Evolutionary conservation across 64 coral and sea anemone species (phyloP).

Genomic region (Orbicella faveolata): DNA sequence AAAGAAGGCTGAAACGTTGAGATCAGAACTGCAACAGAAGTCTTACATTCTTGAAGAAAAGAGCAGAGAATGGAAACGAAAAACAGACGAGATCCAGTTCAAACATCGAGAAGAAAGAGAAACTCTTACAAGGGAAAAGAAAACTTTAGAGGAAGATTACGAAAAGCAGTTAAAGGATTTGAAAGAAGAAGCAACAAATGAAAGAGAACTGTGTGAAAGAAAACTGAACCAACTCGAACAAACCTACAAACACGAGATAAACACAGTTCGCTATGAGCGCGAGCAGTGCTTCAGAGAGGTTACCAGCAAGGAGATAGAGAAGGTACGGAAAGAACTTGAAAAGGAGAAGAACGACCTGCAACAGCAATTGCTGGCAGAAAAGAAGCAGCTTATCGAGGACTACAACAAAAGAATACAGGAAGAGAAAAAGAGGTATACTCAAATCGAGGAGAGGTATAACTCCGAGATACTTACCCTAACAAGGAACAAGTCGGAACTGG

Average conservation of each 20-base stretch:
- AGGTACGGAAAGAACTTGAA: slow-evolving; percentile 29
- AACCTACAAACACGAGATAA: slow-evolving; percentile 40
- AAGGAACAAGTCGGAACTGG: slow-evolving; percentile 9
- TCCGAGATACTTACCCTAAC: not conserved
- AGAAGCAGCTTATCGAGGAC: slow-evolving; percentile 36
- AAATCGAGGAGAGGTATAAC: not conserved
- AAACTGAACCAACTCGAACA: slow-evolving; percentile 28
- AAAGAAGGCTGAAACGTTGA: not conserved
- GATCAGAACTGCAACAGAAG: slow-evolving; percentile 22
- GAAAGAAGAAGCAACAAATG: slow-evolving; percentile 20
- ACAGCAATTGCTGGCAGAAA: not conserved
- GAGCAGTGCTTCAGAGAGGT: slow-evolving; percentile 27
- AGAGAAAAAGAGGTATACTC: not conserved
- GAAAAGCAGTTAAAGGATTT: slow-evolving; percentile 41
- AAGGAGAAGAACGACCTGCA: slow-evolving; percentile 22
- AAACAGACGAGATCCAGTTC: not conserved
- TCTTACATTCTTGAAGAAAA: slow-evolving; percentile 11
- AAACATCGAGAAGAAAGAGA: slow-evolving; percentile 25
- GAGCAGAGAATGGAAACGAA: slow-evolving; percentile 18
- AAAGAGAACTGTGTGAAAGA: slow-evolving; percentile 28
- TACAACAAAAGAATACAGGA: slow-evolving; percentile 19
- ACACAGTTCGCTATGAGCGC: slow-evolving; percentile 17
- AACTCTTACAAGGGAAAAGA: slow-evolving; percentile 15
- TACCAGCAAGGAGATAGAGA: slow-evolving; percentile 20
- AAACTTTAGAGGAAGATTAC: slow-evolving; percentile 23